Percentiles rank a stretch among this genome's conserved stretches.
Conservation (phyloP, 2,797 vertebrate species). For the Trichosurus vulpecula region DNA sequence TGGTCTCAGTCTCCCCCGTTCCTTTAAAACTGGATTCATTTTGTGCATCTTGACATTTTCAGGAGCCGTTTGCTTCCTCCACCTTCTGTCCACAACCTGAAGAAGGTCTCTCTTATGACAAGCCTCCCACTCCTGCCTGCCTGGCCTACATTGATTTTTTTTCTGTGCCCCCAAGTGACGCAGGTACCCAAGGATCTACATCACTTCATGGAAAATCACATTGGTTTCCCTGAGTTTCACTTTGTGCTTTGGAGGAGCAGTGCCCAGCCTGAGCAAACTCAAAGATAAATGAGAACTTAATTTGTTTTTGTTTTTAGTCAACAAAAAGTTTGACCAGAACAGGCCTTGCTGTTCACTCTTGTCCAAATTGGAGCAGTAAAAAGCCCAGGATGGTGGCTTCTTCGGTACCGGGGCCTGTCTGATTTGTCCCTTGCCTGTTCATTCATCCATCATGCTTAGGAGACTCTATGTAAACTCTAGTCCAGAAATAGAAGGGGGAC, state of each 20-base stretch:
- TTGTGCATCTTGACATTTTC: background rate
- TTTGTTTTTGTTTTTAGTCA: background rate
- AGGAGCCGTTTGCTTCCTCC: background rate
- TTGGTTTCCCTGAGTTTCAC: background rate
- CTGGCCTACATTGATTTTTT: background rate
- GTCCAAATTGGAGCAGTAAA: background rate
- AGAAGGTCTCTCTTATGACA: background rate
- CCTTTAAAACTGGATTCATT: background rate
- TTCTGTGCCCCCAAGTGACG: background rate
- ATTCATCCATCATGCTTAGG: background rate
- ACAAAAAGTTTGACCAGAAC: background rate
- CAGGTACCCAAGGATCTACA: background rate
- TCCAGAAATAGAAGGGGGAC: background rate
- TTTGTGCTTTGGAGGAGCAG: constrained; percentile 25
- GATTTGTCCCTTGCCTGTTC: background rate
- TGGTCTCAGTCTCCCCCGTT: background rate
- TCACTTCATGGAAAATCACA: background rate
- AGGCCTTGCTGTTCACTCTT: background rate
- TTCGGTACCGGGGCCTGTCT: background rate
- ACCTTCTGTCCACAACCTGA: background rate
- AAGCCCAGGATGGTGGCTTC: background rate
- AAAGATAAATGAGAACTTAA: background rate
- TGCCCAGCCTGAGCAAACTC: background rate
- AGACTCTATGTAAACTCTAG: background rate
- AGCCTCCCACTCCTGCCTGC: background rate